A percentile compares a stretch with the other conserved stretches of the same genome.
These are phyloP conservation scores for Pandemis heparana DNA, from an alignment of 2,888 invertebrate genomes.

Conservation along the genomic window DNA sequence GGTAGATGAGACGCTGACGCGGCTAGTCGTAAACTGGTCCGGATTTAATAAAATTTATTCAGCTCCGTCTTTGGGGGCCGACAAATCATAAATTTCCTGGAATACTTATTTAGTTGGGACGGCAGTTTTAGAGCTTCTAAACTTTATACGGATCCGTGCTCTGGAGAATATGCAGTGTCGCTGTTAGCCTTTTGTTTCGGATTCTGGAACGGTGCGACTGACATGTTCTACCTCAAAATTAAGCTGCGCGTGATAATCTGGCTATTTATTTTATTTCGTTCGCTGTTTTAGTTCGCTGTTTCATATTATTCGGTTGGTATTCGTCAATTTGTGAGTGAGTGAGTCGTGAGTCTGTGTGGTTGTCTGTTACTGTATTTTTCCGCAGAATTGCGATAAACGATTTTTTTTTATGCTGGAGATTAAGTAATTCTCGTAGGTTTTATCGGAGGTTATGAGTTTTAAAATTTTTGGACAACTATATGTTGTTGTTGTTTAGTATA, in stretches of 20 bases:
- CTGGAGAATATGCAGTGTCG: constrained; percentile 53
- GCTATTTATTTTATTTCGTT: too few species aligned
- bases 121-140: constrained; percentile 78
- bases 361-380: too few species aligned
- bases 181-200: constrained; percentile 29
- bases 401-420: too few species aligned
- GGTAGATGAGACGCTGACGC: constrained; percentile 71
- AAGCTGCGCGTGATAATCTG: background rate
- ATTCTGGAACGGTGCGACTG: constrained; percentile 9
- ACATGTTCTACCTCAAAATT: constrained; percentile 1
- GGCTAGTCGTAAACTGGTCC: constrained; percentile 77
- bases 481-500: too few species aligned
- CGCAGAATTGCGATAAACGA: too few species aligned
- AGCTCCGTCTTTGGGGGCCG: constrained; percentile 75
- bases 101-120: constrained; percentile 81
- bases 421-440: too few species aligned
- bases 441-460: too few species aligned
- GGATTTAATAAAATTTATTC: constrained; percentile 84
- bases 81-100: constrained; percentile 81
- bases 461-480: too few species aligned
- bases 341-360: too few species aligned
- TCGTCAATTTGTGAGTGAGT: too few species aligned
- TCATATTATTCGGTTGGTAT: too few species aligned
- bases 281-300: too few species aligned
- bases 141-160: constrained; percentile 74